Evolutionary conservation across 2,797 vertebrate genomes (phyloP).

Genomic region (Phoebastria nigripes): DNA sequence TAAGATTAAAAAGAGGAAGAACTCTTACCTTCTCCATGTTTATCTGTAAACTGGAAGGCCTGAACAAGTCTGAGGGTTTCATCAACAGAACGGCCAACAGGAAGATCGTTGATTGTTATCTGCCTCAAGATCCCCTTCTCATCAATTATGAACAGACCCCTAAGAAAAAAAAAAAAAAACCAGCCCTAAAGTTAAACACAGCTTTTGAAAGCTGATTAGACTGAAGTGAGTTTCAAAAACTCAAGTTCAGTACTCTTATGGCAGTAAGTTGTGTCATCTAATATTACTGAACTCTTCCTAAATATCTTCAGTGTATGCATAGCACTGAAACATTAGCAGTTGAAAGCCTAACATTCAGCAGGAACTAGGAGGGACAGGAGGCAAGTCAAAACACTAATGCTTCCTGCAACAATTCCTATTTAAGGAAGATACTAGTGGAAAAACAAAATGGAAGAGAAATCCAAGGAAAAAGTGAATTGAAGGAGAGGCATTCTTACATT

Average conservation of each 20-base stretch:
- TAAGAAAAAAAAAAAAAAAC: conserved; percentile 42
- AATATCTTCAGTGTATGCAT: neutral
- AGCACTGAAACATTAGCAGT: neutral
- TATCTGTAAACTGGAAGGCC: conserved; percentile 98
- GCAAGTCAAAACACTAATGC: neutral
- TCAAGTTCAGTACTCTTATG: neutral
- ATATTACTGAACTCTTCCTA: neutral
- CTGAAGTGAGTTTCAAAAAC: neutral
- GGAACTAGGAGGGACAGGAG: neutral
- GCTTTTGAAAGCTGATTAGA: neutral
- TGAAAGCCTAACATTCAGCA: neutral
- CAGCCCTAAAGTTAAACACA: neutral
- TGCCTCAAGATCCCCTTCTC: conserved; percentile 91
- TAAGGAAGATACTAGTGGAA: neutral
- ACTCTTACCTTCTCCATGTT: conserved; percentile 92
- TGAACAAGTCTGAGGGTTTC: conserved; percentile 95
- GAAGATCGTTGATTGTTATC: conserved; percentile 97
- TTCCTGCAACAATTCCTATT: neutral
- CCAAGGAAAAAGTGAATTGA: neutral
- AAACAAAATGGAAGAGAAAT: neutral
- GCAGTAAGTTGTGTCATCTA: neutral
- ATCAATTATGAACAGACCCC: conserved; percentile 96
- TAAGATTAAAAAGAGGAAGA: neutral
- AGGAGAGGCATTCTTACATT: neutral
- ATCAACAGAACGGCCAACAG: conserved; percentile 93